Conservation (phyloP, 2,113 vertebrate species). For the Macaca nemestrina region DNA sequence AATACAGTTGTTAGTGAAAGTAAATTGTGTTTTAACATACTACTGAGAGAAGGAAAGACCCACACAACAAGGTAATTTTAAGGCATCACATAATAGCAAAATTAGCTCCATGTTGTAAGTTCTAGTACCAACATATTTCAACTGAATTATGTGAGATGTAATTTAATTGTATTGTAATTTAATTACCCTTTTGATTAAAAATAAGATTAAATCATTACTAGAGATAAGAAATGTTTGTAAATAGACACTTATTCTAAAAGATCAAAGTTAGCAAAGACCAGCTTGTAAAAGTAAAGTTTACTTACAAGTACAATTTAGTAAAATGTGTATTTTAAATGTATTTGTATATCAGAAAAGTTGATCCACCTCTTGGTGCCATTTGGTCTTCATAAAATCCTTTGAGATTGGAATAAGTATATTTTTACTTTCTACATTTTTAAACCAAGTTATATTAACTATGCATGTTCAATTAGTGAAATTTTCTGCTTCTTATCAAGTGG, state of each 20-base stretch:
- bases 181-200: constrained; percentile 44
- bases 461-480: constrained; percentile 39
- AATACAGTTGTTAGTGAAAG: constrained; percentile 33
- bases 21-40: constrained; percentile 32
- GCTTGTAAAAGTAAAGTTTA: constrained; percentile 34
- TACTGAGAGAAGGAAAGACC: constrained; percentile 22
- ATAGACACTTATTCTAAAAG: background rate
- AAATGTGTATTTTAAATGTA: constrained; percentile 28
- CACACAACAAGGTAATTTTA: constrained; percentile 10
- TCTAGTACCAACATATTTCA: background rate
- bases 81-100: constrained; percentile 41
- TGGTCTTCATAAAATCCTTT: constrained; percentile 13
- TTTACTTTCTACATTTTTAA: constrained; percentile 64
- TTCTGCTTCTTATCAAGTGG: background rate
- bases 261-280: constrained; percentile 15
- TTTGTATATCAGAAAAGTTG: constrained; percentile 51
- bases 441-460: constrained; percentile 44
- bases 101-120: constrained; percentile 44
- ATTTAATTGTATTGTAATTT: constrained; percentile 38
- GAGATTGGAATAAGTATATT: constrained; percentile 28
- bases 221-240: background rate
- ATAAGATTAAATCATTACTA: background rate
- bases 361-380: background rate
- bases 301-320: constrained; percentile 47
- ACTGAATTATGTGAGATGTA: background rate